A percentile compares a stretch with the other conserved stretches of the same genome.
Conservation (phyloP, 2,113 vertebrate species). For the Struthidea cinerea region DNA sequence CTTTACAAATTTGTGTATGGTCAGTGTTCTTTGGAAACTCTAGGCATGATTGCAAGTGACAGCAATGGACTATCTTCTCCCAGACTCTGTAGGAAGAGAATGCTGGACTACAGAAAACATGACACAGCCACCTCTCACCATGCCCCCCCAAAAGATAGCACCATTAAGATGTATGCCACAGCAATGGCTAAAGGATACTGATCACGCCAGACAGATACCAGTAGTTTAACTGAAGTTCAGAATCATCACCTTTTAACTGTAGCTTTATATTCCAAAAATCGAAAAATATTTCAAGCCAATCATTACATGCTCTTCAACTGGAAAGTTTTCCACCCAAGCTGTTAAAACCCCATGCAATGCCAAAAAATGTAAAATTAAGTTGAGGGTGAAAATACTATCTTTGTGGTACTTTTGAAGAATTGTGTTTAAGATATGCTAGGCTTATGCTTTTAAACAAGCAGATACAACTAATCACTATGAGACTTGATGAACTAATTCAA, state of each 20-base stretch:
- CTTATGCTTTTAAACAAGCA: background rate
- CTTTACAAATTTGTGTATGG: background rate
- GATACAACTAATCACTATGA: background rate
- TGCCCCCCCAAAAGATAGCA: accelerated
- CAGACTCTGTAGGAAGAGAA: background rate
- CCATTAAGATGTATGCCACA: background rate
- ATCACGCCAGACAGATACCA: background rate
- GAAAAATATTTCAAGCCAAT: background rate
- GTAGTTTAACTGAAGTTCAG: background rate
- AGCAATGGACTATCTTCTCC: background rate
- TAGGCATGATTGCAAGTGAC: background rate
- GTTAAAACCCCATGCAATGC: background rate
- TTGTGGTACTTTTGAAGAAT: background rate
- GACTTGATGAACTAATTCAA: background rate
- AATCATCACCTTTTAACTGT: background rate
- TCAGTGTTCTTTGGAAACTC: background rate
- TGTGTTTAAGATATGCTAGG: background rate
- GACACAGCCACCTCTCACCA: background rate
- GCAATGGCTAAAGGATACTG: background rate
- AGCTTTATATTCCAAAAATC: background rate
- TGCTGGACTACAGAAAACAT: background rate
- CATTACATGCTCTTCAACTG: background rate
- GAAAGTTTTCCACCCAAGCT: background rate
- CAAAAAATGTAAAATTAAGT: background rate
- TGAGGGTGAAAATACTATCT: background rate